Evolutionary conservation across 2,888 invertebrate species (phyloP), one percentile per base, ranked within the genome.

Genomic region (Doris montereyensis): DNA sequence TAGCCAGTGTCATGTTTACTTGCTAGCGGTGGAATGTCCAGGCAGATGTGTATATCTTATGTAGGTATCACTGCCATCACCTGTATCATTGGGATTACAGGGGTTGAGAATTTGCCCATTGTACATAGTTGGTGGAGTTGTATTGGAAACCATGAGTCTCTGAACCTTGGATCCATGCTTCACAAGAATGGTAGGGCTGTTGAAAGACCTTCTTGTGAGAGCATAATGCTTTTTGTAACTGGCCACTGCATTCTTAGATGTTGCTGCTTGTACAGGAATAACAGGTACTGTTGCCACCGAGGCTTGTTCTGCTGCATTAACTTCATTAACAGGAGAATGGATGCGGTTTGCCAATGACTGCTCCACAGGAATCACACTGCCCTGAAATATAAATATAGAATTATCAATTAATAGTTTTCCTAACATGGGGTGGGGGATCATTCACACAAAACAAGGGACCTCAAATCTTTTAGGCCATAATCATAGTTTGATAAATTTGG

Each of bases 131-230:
- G 82, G 73, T 70, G 84, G 83, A 57, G 84, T 82, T 75, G 86
- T 85, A 24, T 85, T 84, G 41, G 87, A 86, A 67, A 88, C 84
- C 88, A 88, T 88, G 1, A 88, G 83, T 80, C 88, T 83, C 81
- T 88, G 88, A 65, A 88, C 86, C 85, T 88, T 88, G 81, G 88
- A 84, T 71, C 88, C 88, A 84, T 88, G 88, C 79, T 88, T 87
- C 57, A 88, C 87, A 72, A 88, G 84, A 76, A 87, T 85, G 35
- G 87, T 87, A 58, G 87, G 86, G 81, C 84, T 87, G 72, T 82
- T 85, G 82, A 86, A 87, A n/a, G 87, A 83, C 67, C 87, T 83
- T 72, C 87, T 82, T 68, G 86, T 85, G 65, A 87, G 83, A 76
- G 86, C 79, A 60, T 86, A 81, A 74, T 81, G 81, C 77, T 84